Conservation (phyloP, 1,140 invertebrate genomes). For the Macrocentrus cingulum region DNA sequence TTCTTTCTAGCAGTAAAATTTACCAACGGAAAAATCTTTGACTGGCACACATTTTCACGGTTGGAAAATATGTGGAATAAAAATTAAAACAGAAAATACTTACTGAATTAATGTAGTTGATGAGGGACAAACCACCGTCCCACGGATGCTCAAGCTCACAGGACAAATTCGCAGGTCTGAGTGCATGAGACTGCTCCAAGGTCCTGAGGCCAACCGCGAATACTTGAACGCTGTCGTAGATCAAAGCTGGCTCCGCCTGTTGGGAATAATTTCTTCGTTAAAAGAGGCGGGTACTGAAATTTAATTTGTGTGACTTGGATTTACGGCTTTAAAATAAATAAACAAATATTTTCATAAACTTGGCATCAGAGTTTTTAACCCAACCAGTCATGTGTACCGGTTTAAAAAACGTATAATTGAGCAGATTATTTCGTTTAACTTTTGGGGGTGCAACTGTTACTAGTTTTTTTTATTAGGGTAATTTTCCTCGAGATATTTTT, state of each 20-base stretch:
- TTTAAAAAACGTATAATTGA: too few relatives aligned
- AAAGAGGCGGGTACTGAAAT: neutral
- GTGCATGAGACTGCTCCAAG: slow-evolving; percentile 66
- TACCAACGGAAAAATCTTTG: too few relatives aligned
- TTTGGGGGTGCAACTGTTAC: too few relatives aligned
- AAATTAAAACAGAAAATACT: slow-evolving; percentile 42
- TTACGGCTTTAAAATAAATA: too few relatives aligned
- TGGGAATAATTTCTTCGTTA: slow-evolving; percentile 33
- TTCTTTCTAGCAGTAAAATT: neutral
- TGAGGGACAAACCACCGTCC: slow-evolving; percentile 76
- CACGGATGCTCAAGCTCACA: slow-evolving; percentile 74
- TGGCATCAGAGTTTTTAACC: too few relatives aligned
- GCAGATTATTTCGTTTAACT: too few relatives aligned
- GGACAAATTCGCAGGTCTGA: slow-evolving; percentile 69
- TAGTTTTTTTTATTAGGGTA: too few relatives aligned
- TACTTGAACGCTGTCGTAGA: slow-evolving; percentile 78
- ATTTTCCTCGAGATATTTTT: too few relatives aligned
- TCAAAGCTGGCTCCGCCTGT: slow-evolving; percentile 76
- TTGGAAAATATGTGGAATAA: neutral
- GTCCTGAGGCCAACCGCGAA: slow-evolving; percentile 73
- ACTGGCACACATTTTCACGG: too few relatives aligned
- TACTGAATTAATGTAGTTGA: slow-evolving; percentile 79
- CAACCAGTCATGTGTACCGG: too few relatives aligned
- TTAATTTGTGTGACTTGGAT: too few relatives aligned
- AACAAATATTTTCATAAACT: too few relatives aligned